A percentile compares a stretch with the other conserved stretches of the same genome.
These are phyloP conservation scores for Meloidogyne hapla DNA, from an alignment of 1,140 invertebrate species.

Conservation along the genomic window DNA sequence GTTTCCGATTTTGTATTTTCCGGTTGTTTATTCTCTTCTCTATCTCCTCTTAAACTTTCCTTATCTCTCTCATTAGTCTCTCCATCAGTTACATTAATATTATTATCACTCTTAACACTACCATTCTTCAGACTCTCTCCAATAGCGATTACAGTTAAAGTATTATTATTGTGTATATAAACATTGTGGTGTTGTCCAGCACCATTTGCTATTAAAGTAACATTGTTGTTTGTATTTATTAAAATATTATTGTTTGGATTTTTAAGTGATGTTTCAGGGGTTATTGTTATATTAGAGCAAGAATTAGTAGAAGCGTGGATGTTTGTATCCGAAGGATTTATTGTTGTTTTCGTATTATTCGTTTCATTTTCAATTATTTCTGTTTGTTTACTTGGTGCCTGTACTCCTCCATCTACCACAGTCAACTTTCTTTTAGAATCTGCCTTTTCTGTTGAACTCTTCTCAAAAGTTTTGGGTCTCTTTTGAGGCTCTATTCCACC, in stretches of 20 bases:
- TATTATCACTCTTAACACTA: neutral
- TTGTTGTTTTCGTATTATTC: neutral
- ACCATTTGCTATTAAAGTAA: neutral
- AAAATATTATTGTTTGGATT: neutral
- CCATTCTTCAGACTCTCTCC: neutral
- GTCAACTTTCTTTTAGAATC: neutral
- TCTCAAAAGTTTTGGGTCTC: neutral
- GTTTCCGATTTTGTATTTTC: neutral
- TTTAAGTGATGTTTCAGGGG: neutral
- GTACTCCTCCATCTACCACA: neutral
- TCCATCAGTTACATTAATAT: neutral
- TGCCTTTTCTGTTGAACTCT: neutral
- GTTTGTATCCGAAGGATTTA: too few species aligned
- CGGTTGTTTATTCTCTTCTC: constrained; percentile 9
- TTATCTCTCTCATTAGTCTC: neutral
- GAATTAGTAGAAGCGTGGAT: too few species aligned
- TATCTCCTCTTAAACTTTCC: neutral
- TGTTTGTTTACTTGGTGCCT: neutral
- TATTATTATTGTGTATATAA: neutral
- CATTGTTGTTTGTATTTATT: constrained; percentile 6
- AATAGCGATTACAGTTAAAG: neutral
- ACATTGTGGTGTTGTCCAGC: neutral
- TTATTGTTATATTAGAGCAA: too few species aligned
- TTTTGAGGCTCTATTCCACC: neutral
- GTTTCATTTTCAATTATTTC: neutral